phyloP scores from a whole-genome alignment of 2,888 invertebrate genomes.

The Drosophila nigritarsus region DNA sequence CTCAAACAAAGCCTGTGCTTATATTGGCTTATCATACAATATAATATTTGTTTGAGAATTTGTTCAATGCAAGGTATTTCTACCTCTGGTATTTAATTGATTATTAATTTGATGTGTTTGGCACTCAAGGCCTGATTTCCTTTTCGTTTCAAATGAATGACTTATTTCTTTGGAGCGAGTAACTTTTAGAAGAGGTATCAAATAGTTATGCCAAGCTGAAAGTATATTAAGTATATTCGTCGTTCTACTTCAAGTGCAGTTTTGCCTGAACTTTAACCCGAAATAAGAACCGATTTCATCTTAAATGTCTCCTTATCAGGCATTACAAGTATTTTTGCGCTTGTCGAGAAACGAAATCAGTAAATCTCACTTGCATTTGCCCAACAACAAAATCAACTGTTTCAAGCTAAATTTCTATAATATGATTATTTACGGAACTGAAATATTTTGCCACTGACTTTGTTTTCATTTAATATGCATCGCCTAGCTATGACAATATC shows the following conservation, averaged over 20 bases:
- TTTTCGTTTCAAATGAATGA: background rate
- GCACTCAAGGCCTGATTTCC: conserved; percentile 1
- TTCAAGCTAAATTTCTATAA: conserved; percentile 12
- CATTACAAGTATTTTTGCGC: conserved; percentile 18
- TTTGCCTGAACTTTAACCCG: conserved; percentile 36
- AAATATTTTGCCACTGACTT: conserved; percentile 30
- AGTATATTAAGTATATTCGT: background rate
- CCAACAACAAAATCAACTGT: conserved; percentile 49
- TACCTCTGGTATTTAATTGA: background rate
- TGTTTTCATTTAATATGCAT: conserved; percentile 47
- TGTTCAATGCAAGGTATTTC: conserved; percentile 3
- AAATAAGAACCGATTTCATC: conserved; percentile 2
- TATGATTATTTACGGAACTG: conserved; percentile 25
- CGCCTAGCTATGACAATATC: conserved; percentile 25
- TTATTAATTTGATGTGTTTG: too few species aligned
- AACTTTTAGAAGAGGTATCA: background rate
- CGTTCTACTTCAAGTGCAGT: background rate
- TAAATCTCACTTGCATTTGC: conserved; percentile 21
- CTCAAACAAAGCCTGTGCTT: conserved; percentile 12
- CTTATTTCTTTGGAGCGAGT: background rate
- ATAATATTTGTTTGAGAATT: background rate
- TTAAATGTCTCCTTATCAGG: conserved; percentile 42
- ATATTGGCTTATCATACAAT: background rate
- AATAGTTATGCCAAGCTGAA: background rate
- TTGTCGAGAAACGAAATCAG: conserved; percentile 22